Conservation (phyloP, 2,797 vertebrate genomes). For the Chelmon rostratus region DNA sequence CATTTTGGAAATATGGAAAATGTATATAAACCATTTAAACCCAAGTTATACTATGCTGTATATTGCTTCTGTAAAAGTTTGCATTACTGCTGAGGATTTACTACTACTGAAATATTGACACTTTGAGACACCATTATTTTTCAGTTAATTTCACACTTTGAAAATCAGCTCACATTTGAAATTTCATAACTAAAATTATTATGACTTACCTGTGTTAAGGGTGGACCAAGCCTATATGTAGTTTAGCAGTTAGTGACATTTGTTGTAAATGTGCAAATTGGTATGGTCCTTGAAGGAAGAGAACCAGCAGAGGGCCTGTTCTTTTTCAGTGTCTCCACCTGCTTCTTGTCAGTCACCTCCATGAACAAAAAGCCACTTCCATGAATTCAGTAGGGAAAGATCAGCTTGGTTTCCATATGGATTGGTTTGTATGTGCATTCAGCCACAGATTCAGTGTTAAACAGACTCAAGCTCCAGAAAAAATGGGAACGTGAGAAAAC, state of each 20-base stretch:
- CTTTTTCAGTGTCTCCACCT: conserved; percentile 45
- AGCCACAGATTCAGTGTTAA: not conserved
- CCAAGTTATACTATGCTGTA: not conserved
- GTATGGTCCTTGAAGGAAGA: not conserved
- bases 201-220: not conserved
- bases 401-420: conserved; percentile 1
- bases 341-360: conserved; percentile 55
- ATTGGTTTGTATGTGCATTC: conserved; percentile 20
- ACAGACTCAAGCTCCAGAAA: not conserved
- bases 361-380: conserved; percentile 14
- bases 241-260: not conserved
- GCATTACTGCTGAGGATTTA: not conserved
- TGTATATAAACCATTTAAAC: conserved; percentile 1
- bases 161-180: not conserved
- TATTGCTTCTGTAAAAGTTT: conserved; percentile 6
- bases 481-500: not conserved
- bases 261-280: not conserved
- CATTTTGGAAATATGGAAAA: conserved; percentile 10
- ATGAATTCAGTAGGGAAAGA: conserved; percentile 6
- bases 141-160: conserved; percentile 1
- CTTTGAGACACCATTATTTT: not conserved
- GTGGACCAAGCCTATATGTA: not conserved
- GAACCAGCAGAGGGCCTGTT: conserved; percentile 5
- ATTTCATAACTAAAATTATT: not conserved
- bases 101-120: not conserved